Base-by-base conservation (phyloP, 2,888 invertebrate genomes). In the Habroteleia sp. region DNA sequence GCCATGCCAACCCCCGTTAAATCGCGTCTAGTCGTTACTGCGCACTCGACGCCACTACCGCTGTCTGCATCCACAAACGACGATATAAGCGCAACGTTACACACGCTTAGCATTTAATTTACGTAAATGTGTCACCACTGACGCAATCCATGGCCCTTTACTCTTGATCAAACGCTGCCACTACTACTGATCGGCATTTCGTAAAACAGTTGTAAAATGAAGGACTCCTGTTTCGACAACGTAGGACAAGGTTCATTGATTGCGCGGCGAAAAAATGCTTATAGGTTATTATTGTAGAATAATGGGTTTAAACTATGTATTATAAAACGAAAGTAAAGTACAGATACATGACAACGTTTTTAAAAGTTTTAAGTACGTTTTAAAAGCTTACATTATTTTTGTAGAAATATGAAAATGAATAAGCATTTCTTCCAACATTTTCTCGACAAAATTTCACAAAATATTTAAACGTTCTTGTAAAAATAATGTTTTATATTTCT, bases 171-270 rank as follows among this genome's bases (percentile, higher is more conserved):
- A 7, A 7, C 27, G 1, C 14, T 25, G 11, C 23, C 7, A 5
- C 8, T 6, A 10, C 41, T 7, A 0, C 25, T 2, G n/a, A 25
- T 1, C 42, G 23, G 20, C 33, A 31, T 48, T 33, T 33, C 10
- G 33, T 50, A 10, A 52, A 52, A 20, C n/a, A 11, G 13, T 33
- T 37, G 16, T 13, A 37, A 78, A 81, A 77, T 78, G 65, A 79
- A 77, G 79, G 80, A 71, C 82, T 83, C 82, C 79, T 37, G 42
- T 3, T 35, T 35, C 69, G 63, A 66, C 58, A 69, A 79, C 73
- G 82, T 83, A 80, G 79, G 78, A 33, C 48, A 48, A 48, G 33
- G 48, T 48, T 33, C 48, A 48, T 33, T 48, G 48, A 48, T 48
- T 33, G 33, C 31, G 10, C 27, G 7, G 13, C 0, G 7, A 44